Percentiles rank a stretch among this genome's conserved stretches.
phyloP scores from a whole-genome alignment of 2,797 vertebrate genomes.

The Caiman crocodilus region DNA sequence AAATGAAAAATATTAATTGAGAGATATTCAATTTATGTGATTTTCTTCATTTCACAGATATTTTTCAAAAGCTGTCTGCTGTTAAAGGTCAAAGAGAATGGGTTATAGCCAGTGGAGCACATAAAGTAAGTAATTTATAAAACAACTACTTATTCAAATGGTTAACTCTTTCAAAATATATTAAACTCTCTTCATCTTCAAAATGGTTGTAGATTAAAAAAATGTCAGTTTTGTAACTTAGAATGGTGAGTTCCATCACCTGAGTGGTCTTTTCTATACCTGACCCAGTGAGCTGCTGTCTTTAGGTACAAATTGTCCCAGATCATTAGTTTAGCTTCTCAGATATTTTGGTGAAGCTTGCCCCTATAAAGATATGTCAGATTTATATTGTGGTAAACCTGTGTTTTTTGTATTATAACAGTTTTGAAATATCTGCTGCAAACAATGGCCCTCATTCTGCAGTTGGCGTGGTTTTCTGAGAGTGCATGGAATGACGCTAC shows the following conservation, averaged over 20 bases:
- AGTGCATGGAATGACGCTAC: neutral
- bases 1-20: slow-evolving; percentile 14
- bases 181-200: neutral
- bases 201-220: neutral
- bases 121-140: slow-evolving; percentile 81
- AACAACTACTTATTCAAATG: neutral
- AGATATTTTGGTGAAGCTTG: neutral
- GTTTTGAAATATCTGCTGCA: neutral
- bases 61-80: slow-evolving; percentile 91
- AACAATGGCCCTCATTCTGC: neutral
- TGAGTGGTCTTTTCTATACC: neutral
- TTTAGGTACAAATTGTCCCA: neutral
- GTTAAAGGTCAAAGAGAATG: slow-evolving; percentile 85
- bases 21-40: neutral
- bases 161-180: neutral
- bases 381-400: neutral
- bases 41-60: slow-evolving; percentile 79
- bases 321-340: neutral
- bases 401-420: rapidly evolving
- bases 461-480: neutral
- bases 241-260: neutral
- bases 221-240: neutral
- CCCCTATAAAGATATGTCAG: neutral
- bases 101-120: slow-evolving; percentile 85
- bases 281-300: neutral